Conservation (phyloP, 2,888 invertebrate species). For the Campopleginae sp. region DNA sequence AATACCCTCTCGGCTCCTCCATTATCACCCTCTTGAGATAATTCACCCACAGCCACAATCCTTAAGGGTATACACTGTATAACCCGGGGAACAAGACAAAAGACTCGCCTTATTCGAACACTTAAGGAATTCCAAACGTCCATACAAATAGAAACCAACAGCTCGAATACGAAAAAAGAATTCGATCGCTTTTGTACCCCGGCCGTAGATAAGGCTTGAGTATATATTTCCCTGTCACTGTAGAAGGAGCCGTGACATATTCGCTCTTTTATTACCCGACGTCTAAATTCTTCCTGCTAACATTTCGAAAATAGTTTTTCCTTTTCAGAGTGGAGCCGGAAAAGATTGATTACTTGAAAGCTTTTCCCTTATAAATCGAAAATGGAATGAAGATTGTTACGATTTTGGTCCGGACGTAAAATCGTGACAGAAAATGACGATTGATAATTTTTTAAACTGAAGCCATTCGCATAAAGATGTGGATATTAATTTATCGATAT, state of each 20-base stretch:
- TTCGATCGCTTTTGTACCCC: conserved; percentile 15
- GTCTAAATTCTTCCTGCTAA: conserved; percentile 9
- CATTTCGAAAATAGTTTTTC: neutral
- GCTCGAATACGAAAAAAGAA: conserved; percentile 57
- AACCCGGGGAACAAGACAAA: conserved; percentile 73
- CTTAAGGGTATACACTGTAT: conserved; percentile 2
- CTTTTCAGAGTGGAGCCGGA: neutral
- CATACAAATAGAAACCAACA: conserved; percentile 65
- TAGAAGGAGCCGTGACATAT: conserved; percentile 42
- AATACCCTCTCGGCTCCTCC: conserved; percentile 63
- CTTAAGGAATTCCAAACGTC: conserved; percentile 74
- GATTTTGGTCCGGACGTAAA: neutral
- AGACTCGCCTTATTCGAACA: conserved; percentile 75
- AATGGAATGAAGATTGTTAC: neutral
- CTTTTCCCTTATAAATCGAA: neutral
- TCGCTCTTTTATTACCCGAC: conserved; percentile 45
- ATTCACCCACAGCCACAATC: conserved; percentile 64
- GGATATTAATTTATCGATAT: conserved; percentile 17
- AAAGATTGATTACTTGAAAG: neutral
- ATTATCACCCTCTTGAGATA: conserved; percentile 72
- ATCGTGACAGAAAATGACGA: neutral
- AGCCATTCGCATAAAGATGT: conserved; percentile 1
- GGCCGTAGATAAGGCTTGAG: conserved; percentile 4
- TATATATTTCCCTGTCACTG: conserved; percentile 46
- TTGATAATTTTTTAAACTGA: conserved; percentile 11